Evolutionary conservation across 2,113 vertebrate species (phyloP).

Genomic region (Mastomys natalensis): DNA sequence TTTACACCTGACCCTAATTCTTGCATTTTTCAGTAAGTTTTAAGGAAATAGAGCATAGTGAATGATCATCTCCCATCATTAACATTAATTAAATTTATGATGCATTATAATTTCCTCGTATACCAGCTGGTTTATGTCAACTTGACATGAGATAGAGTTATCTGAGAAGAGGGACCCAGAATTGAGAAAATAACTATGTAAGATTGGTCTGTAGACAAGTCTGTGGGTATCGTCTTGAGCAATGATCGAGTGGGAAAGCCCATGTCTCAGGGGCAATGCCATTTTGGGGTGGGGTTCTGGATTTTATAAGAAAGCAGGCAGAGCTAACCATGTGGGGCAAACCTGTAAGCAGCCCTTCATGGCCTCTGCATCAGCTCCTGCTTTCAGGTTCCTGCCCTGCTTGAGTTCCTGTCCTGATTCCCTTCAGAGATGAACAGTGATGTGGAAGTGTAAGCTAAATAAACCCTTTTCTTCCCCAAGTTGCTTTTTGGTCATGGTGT

Average conservation of each 20-base stretch:
- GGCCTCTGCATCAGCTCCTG: background rate
- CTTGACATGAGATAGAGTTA: background rate
- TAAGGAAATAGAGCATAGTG: background rate
- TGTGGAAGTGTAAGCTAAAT: background rate
- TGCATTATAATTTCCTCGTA: background rate
- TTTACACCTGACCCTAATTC: background rate
- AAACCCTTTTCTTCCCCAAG: background rate
- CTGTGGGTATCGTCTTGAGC: background rate
- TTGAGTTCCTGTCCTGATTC: background rate
- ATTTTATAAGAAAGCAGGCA: background rate
- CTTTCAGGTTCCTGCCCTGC: background rate
- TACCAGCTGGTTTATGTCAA: background rate
- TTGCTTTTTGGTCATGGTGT: background rate
- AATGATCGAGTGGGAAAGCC: background rate
- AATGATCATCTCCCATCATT: background rate
- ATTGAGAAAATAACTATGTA: background rate
- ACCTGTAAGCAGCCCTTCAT: background rate
- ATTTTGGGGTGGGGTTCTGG: background rate
- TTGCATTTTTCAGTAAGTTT: background rate
- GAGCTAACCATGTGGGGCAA: background rate
- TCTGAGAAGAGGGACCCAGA: background rate
- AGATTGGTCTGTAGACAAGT: background rate
- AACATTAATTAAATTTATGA: background rate
- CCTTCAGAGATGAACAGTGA: background rate
- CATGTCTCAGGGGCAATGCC: background rate